phyloP scores from a whole-genome alignment of 2,113 vertebrate genomes.

The Agelaius phoeniceus region DNA sequence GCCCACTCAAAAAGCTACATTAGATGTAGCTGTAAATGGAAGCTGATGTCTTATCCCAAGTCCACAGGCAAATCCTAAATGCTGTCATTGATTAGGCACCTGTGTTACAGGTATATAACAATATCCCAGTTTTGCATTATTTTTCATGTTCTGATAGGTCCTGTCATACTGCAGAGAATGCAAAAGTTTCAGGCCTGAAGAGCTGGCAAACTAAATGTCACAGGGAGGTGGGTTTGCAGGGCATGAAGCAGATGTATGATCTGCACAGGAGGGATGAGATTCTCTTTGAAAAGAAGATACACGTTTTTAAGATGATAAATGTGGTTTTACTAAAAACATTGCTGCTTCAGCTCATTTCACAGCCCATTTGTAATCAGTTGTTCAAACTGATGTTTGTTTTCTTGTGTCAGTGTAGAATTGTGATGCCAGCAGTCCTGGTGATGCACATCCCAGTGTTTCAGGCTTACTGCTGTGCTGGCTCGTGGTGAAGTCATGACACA shows the following conservation, averaged over 20 bases:
- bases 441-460: neutral
- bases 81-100: neutral
- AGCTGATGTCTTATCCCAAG: neutral
- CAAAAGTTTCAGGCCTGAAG: neutral
- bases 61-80: neutral
- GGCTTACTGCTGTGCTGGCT: neutral
- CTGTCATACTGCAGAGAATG: neutral
- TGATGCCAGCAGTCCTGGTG: neutral
- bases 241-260: neutral
- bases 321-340: neutral
- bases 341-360: neutral
- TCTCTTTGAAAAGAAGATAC: neutral
- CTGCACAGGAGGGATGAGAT: neutral
- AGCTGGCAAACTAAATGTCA: neutral
- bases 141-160: neutral
- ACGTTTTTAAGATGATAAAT: neutral
- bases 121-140: neutral
- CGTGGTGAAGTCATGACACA: neutral
- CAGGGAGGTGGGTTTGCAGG: neutral
- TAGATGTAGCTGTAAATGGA: neutral
- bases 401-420: neutral
- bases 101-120: neutral
- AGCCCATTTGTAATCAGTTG: neutral
- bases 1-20: neutral
- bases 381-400: neutral